phyloP scores from a whole-genome alignment of 2,113 vertebrate genomes.

The Hemiscyllium ocellatum region DNA sequence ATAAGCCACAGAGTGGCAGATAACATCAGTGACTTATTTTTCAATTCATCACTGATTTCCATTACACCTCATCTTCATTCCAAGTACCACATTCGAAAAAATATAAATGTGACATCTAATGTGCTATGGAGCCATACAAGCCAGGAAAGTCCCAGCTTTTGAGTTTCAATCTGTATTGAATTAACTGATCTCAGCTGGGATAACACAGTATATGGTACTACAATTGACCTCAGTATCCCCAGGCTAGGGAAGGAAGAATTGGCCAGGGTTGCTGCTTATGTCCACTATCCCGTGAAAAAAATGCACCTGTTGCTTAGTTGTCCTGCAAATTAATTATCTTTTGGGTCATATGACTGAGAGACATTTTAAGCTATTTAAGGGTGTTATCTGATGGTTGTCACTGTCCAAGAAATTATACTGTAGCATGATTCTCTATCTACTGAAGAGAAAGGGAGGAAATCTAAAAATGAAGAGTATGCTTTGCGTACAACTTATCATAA shows the following conservation, averaged over 20 bases:
- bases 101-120: not conserved
- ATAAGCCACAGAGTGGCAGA: not conserved
- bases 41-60: not conserved
- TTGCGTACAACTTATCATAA: not conserved
- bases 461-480: not conserved
- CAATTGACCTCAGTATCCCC: not conserved
- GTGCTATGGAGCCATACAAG: not conserved
- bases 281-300: not conserved
- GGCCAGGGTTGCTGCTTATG: not conserved
- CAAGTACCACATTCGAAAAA: slow-evolving; percentile 5
- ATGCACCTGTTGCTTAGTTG: not conserved
- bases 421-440: not conserved
- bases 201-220: not conserved
- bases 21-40: not conserved
- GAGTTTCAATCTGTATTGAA: not conserved
- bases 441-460: not conserved
- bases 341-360: not conserved
- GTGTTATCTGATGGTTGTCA: not conserved
- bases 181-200: slow-evolving; percentile 2
- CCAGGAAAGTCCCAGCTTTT: not conserved
- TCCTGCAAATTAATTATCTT: not conserved
- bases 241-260: not conserved
- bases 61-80: not conserved
- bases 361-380: not conserved
- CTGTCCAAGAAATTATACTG: not conserved